Evolutionary conservation across 1,140 invertebrate species (phyloP).

Genomic region (Dendrolimus punctatus): DNA sequence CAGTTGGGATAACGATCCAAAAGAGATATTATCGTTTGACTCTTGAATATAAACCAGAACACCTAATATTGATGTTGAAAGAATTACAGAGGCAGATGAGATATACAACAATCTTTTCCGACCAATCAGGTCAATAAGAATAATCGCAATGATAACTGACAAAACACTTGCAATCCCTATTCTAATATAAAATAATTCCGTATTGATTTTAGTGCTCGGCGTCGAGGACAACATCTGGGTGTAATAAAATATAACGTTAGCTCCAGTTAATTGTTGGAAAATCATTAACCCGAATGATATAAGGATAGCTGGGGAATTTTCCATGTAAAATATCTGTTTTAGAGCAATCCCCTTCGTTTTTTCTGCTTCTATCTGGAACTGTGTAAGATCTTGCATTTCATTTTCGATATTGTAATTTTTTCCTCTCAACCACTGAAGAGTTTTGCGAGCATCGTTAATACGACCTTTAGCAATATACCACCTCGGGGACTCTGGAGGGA

Average conservation of each 20-base stretch:
- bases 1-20: slow-evolving; percentile 85
- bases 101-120: slow-evolving; percentile 89
- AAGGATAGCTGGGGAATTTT: slow-evolving; percentile 81
- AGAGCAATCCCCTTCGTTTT: slow-evolving; percentile 71
- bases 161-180: slow-evolving; percentile 91
- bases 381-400: slow-evolving; percentile 85
- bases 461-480: slow-evolving; percentile 88
- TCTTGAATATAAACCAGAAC: slow-evolving; percentile 82
- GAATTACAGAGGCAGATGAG: slow-evolving; percentile 82
- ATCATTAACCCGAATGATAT: slow-evolving; percentile 92
- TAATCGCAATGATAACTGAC: slow-evolving; percentile 88
- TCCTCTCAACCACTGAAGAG: slow-evolving; percentile 87
- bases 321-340: slow-evolving; percentile 77
- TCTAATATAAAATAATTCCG: slow-evolving; percentile 83
- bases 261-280: slow-evolving; percentile 94
- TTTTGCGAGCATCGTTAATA: slow-evolving; percentile 79
- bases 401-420: slow-evolving; percentile 82
- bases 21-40: slow-evolving; percentile 65
- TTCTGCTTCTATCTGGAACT: slow-evolving; percentile 79
- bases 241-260: slow-evolving; percentile 95
- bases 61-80: slow-evolving; percentile 81
- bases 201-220: slow-evolving; percentile 82
- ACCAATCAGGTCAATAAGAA: slow-evolving; percentile 87
- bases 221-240: slow-evolving; percentile 88
- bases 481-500: slow-evolving; percentile 92